phyloP scores from a whole-genome alignment of 2,888 invertebrate genomes.

The Anodontia alba region DNA sequence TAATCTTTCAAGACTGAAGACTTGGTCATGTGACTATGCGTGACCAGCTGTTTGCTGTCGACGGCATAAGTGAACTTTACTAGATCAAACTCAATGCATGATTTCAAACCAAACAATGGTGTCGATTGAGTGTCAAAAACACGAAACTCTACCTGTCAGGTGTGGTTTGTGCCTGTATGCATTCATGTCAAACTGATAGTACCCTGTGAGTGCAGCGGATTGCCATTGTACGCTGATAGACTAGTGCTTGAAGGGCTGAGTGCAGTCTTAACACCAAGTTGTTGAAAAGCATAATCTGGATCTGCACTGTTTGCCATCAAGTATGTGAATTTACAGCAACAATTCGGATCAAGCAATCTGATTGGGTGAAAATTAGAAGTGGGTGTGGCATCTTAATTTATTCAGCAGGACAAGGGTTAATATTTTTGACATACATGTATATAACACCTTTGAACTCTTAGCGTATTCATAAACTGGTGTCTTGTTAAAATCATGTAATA shows the following conservation, averaged over 20 bases:
- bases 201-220: background rate
- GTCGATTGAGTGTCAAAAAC: conserved; percentile 7
- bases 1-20: too few relatives aligned
- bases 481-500: too few relatives aligned
- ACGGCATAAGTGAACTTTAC: conserved; percentile 13
- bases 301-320: too few relatives aligned
- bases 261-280: conserved; percentile 21
- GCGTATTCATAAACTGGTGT: too few relatives aligned
- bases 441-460: too few relatives aligned
- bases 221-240: conserved; percentile 1
- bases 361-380: too few relatives aligned
- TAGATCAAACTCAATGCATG: conserved; percentile 5
- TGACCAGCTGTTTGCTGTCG: background rate
- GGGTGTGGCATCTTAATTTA: too few relatives aligned
- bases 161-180: background rate
- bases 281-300: conserved; percentile 8
- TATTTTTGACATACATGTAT: too few relatives aligned
- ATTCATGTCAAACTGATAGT: background rate
- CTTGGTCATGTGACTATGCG: background rate
- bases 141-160: conserved; percentile 13
- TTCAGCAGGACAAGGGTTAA: too few relatives aligned
- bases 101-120: conserved; percentile 15
- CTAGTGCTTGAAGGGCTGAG: background rate
- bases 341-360: too few relatives aligned
- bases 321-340: too few relatives aligned